Percentiles rank a stretch among this genome's conserved stretches.
phyloP scores from a whole-genome alignment of 2,888 invertebrate genomes.

The Portevinia maculata region DNA sequence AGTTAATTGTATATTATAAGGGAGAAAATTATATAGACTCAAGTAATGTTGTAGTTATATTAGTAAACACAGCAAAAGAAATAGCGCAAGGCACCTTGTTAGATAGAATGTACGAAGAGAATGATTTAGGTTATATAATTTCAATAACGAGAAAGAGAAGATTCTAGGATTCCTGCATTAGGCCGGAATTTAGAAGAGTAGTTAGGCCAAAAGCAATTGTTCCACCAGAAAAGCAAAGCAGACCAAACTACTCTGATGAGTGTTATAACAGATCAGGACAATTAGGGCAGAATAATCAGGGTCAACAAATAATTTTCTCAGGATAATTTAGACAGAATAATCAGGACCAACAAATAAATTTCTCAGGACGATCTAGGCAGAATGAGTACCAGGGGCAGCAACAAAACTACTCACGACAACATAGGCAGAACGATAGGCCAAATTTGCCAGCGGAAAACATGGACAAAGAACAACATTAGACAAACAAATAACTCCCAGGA shows the following conservation, averaged over 20 bases:
- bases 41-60: neutral
- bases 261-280: slow-evolving; percentile 3
- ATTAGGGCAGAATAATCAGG: slow-evolving; percentile 1
- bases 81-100: neutral
- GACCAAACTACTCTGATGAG: neutral
- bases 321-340: slow-evolving; percentile 6
- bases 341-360: neutral
- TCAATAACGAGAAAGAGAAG: slow-evolving; percentile 3
- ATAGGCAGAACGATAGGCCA: slow-evolving; percentile 1
- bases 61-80: slow-evolving; percentile 3
- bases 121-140: too few species aligned
- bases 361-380: slow-evolving; percentile 14
- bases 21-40: too few species aligned
- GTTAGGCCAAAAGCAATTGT: slow-evolving; percentile 9
- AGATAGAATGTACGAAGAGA: too few species aligned
- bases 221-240: neutral
- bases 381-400: slow-evolving; percentile 12
- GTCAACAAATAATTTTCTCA: neutral
- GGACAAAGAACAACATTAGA: neutral
- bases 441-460: neutral
- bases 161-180: slow-evolving; percentile 22
- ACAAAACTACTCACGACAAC: too few species aligned
- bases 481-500: slow-evolving; percentile 19
- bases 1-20: neutral
- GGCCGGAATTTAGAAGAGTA: slow-evolving; percentile 20